Base-by-base conservation (phyloP, 2,888 invertebrate genomes). In the Pantelozetes paolii region DNA sequence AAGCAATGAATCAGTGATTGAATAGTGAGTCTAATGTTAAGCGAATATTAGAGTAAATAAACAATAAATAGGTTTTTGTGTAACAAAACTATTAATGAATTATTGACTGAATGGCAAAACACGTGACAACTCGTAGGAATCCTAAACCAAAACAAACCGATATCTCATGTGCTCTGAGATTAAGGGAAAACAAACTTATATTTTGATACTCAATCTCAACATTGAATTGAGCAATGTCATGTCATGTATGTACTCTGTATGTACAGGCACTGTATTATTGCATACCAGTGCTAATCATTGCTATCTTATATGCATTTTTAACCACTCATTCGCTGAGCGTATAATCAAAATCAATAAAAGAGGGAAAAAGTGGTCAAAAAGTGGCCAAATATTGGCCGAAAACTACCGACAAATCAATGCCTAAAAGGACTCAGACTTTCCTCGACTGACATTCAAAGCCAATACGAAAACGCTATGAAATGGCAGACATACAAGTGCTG, bases 101-200 rank as follows among this genome's bases (percentile, higher is more conserved):
- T 20, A 48, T 20, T n/a, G 20, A 48, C 18, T 57, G 13, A 26
- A 13, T 57, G 57, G 15, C 28, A 62, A 62, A 62, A 62, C 62
- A 62, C 62, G 62, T 62, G 62, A 32, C 32, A 20, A 57, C 28
- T 48, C n/a, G n/a, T n/a, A n/a, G n/a, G n/a, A n/a, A 36, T 28
- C 36, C n/a, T n/a, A 32, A 30, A 62, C 36, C 62, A 62, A 62
- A 62, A 62, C 62, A 62, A 62, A 62, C 30, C 15, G 18, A 28
- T 62, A 62, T 62, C 62, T 62, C 32, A 62, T 36, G 62, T 62
- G 57, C 57, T 57, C 57, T 57, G 28, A 57, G 57, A 57, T 57
- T 57, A 57, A 57, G 13, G 23, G n/a, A 57, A 23, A 57, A 57
- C 23, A 26, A 57, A 23, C 28, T 57, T 57, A 26, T 57, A 57